Conservation (phyloP, 2,797 vertebrate species). For the Clarias laeviceps region DNA sequence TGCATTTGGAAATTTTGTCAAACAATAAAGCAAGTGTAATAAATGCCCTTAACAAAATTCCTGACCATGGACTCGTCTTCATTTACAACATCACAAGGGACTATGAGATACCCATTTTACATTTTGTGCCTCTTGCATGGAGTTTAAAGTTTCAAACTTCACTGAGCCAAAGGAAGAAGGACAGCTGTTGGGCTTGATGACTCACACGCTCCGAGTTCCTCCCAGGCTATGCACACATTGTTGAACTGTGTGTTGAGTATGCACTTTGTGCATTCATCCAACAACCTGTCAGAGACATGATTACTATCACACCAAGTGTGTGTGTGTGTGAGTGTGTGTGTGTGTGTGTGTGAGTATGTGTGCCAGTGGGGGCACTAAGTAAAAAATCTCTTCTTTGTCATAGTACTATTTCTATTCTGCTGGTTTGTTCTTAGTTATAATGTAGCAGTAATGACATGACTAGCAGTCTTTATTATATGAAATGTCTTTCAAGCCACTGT, state of each 20-base stretch:
- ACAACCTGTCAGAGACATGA: conserved; percentile 34
- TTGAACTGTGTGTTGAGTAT: conserved; percentile 34
- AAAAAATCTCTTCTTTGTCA: neutral
- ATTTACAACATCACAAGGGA: neutral
- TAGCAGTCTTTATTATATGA: neutral
- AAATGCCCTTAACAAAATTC: neutral
- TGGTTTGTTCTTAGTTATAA: neutral
- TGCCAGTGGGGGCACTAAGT: neutral
- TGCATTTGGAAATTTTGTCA: neutral
- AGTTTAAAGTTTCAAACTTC: conserved; percentile 45
- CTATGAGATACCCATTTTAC: neutral
- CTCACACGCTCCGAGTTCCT: conserved; percentile 34
- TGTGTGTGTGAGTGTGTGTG: too few relatives aligned
- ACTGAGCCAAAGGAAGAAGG: conserved; percentile 43
- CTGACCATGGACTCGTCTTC: neutral
- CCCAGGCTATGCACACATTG: conserved; percentile 43
- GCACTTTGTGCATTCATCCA: conserved; percentile 18
- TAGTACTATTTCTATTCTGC: neutral
- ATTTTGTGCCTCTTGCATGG: conserved; percentile 16
- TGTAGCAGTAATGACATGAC: neutral
- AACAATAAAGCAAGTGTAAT: neutral
- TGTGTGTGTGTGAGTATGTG: neutral
- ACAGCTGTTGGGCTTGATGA: conserved; percentile 48
- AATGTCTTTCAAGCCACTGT: neutral
- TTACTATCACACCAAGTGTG: conserved; percentile 12